Evolutionary conservation across 92 coral and sea anemone genomes (phyloP).

Genomic region (Hydrozoanthus gracilis): DNA sequence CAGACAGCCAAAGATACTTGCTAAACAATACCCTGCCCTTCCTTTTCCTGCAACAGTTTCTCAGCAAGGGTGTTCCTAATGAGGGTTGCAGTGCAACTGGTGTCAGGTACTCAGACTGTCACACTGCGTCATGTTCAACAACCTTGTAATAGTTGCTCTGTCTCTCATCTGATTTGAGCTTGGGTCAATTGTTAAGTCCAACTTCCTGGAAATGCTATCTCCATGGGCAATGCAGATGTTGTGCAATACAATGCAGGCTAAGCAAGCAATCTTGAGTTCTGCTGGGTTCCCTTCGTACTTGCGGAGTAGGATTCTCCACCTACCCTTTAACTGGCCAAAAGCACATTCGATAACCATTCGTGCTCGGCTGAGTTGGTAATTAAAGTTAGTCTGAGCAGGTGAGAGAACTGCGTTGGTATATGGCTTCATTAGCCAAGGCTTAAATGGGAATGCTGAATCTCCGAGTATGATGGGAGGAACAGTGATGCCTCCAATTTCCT

Average conservation of each 20-base stretch:
- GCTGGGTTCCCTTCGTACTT: conserved; percentile 44
- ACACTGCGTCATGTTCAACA: conserved; percentile 51
- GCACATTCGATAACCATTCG: conserved; percentile 55
- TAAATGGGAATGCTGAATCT: conserved; percentile 38
- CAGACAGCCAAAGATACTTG: too few relatives aligned
- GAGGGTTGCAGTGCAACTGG: conserved; percentile 47
- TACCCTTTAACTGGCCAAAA: conserved; percentile 54
- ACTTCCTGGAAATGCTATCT: conserved; percentile 46
- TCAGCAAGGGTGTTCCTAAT: conserved; percentile 55
- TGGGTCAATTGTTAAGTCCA: conserved; percentile 59
- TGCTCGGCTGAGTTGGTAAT: conserved; percentile 56
- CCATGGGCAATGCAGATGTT: conserved; percentile 51
- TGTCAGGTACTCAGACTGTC: conserved; percentile 41
- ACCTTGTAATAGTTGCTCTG: conserved; percentile 42
- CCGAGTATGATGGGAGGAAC: conserved; percentile 35
- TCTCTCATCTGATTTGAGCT: conserved; percentile 33
- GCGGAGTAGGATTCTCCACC: conserved; percentile 56
- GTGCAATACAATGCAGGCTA: conserved; percentile 58
- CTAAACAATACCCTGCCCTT: too few relatives aligned
- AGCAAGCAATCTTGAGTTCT: conserved; percentile 43
- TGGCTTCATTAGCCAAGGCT: conserved; percentile 29
- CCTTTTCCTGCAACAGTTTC: conserved; percentile 52
- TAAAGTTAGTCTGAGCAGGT: conserved; percentile 33
- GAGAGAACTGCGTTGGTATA: conserved; percentile 46
- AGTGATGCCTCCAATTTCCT: conserved; percentile 5